Percentiles rank a stretch among this genome's conserved stretches.
Evolutionary conservation across 2,113 vertebrate species (phyloP).

Genomic region (Excalfactoria chinensis): DNA sequence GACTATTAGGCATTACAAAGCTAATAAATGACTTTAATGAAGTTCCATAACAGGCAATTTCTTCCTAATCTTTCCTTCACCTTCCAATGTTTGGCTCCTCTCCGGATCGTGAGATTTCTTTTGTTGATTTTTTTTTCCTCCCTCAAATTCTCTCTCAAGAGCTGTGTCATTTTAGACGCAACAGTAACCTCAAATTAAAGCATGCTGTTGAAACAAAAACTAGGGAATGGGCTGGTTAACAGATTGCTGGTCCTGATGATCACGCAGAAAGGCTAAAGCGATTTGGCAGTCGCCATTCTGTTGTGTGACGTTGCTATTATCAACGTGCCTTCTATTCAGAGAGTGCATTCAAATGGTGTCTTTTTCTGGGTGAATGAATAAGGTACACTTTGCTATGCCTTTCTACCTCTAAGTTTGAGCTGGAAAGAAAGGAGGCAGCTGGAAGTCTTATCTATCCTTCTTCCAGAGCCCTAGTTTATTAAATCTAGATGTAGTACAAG

Average conservation of each 20-base stretch:
- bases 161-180: constrained; percentile 11
- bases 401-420: constrained; percentile 17
- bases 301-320: constrained; percentile 4
- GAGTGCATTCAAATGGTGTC: constrained; percentile 44
- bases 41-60: constrained; percentile 57
- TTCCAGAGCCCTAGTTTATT: background rate
- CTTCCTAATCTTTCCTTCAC: constrained; percentile 57
- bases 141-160: background rate
- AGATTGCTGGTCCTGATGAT: constrained; percentile 23
- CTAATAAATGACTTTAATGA: constrained; percentile 72
- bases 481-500: background rate
- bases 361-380: constrained; percentile 54
- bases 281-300: constrained; percentile 54
- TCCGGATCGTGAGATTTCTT: background rate
- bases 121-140: background rate
- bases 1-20: constrained; percentile 57
- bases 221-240: constrained; percentile 23
- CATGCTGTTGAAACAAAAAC: background rate
- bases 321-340: constrained; percentile 30
- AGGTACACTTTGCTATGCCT: constrained; percentile 27
- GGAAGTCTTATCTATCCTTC: constrained; percentile 12
- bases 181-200: constrained; percentile 45
- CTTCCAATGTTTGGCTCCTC: constrained; percentile 41
- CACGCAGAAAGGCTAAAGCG: background rate
- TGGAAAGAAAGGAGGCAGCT: constrained; percentile 21